A percentile compares a stretch with the other conserved stretches of the same genome.
Conservation (phyloP, 1,140 invertebrate species). For the Himalopsyche phryganea region DNA sequence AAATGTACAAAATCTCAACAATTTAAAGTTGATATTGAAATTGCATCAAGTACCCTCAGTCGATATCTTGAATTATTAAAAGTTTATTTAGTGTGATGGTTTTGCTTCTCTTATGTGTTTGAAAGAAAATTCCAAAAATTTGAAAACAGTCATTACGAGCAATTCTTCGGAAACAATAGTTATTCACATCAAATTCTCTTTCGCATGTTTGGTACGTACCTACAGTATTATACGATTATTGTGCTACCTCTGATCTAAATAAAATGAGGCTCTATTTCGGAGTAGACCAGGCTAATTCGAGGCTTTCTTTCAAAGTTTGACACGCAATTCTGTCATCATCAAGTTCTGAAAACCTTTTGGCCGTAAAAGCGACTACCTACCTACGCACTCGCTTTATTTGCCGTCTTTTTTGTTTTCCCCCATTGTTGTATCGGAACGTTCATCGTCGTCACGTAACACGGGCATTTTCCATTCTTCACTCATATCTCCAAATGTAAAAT, state of each 20-base stretch:
- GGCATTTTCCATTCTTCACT: too few species aligned
- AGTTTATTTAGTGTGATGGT: too few species aligned
- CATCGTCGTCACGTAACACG: too few species aligned
- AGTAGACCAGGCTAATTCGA: conserved; percentile 6
- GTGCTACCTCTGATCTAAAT: background rate
- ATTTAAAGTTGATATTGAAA: too few species aligned
- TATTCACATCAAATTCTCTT: too few species aligned
- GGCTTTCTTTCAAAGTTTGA: conserved; percentile 24
- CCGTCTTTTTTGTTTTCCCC: background rate
- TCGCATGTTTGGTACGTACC: background rate
- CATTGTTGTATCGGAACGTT: background rate
- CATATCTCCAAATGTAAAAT: too few species aligned
- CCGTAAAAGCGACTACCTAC: background rate
- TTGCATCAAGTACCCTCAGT: too few species aligned
- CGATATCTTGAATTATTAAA: too few species aligned
- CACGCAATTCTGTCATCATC: conserved; percentile 32
- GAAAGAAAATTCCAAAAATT: conserved; percentile 1
- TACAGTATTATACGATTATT: background rate
- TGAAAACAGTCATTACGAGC: background rate
- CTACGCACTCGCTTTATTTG: conserved; percentile 6
- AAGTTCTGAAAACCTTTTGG: conserved; percentile 16
- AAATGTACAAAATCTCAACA: too few species aligned
- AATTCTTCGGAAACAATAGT: background rate
- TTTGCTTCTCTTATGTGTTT: too few species aligned
- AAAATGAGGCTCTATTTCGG: background rate